Percentiles rank a stretch among this genome's conserved stretches.
These are phyloP conservation scores for Perizoma affinitatum DNA, from an alignment of 2,888 invertebrate species.

Conservation along the genomic window DNA sequence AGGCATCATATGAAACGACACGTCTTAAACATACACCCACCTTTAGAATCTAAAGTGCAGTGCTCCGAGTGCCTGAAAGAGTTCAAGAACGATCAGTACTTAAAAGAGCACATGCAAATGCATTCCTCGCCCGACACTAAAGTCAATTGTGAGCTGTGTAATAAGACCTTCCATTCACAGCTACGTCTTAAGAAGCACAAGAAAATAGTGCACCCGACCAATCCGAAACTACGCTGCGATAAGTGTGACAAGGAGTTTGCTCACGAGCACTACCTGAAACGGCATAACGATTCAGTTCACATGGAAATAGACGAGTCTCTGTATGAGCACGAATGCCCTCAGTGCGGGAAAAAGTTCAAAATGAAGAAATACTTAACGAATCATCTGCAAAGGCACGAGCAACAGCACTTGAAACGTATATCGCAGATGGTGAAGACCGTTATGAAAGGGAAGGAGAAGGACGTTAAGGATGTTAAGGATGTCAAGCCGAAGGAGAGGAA, in stretches of 20 bases:
- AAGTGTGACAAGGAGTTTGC: conserved; percentile 77
- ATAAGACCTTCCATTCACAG: conserved; percentile 72
- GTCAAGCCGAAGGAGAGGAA: conserved; percentile 46
- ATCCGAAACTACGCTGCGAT: conserved; percentile 71
- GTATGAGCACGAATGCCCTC: conserved; percentile 70
- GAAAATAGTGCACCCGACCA: conserved; percentile 74
- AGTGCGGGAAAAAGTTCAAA: conserved; percentile 76
- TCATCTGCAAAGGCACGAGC: conserved; percentile 74
- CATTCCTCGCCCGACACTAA: conserved; percentile 71
- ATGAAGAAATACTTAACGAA: conserved; percentile 72
- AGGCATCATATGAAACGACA: conserved; percentile 77
- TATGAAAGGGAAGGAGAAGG: conserved; percentile 59
- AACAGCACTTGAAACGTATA: conserved; percentile 73
- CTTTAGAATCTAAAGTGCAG: conserved; percentile 73
- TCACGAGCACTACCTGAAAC: conserved; percentile 68
- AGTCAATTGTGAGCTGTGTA: conserved; percentile 74
- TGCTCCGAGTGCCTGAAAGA: conserved; percentile 76
- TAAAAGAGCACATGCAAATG: conserved; percentile 77
- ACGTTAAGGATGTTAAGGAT: neutral
- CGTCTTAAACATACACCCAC: conserved; percentile 75
- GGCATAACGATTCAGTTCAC: conserved; percentile 72
- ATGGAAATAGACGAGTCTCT: conserved; percentile 68
- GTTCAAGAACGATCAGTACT: conserved; percentile 77
- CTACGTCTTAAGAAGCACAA: conserved; percentile 76
- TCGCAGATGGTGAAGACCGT: conserved; percentile 77